Percentiles rank a stretch among this genome's conserved stretches.
phyloP scores from a whole-genome alignment of 1,140 invertebrate species.

The Conus ventricosus region DNA sequence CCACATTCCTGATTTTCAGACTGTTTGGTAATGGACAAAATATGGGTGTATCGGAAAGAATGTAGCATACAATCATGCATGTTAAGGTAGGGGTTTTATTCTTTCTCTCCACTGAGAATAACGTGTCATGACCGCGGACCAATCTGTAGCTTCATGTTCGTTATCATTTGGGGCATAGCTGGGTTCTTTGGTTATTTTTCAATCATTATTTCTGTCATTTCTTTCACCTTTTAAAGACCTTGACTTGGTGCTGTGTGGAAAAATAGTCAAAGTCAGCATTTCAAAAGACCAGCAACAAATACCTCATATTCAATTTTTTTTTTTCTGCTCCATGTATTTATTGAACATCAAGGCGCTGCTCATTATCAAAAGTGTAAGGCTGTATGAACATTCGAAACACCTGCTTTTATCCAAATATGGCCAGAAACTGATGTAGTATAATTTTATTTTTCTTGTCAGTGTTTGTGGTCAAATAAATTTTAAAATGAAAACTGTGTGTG shows the following conservation, averaged over 20 bases:
- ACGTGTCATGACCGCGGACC: neutral
- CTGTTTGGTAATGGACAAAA: neutral
- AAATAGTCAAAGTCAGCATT: neutral
- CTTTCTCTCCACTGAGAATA: neutral
- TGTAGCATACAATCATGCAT: neutral
- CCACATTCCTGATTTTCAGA: neutral
- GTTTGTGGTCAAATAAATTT: constrained; percentile 26
- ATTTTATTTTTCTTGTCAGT: constrained; percentile 31
- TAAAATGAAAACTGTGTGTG: neutral
- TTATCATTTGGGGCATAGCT: neutral
- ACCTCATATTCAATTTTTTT: neutral
- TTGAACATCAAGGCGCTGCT: constrained; percentile 2
- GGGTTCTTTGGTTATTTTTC: neutral
- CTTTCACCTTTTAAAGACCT: neutral
- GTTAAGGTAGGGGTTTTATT: neutral
- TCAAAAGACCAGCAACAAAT: constrained; percentile 7
- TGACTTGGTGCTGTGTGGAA: constrained; percentile 16
- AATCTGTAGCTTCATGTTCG: neutral
- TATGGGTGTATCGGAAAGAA: neutral
- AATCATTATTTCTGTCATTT: neutral
- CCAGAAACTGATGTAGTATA: constrained; percentile 30
- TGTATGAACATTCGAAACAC: constrained; percentile 41
- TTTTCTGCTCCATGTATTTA: neutral
- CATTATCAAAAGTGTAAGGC: constrained; percentile 21
- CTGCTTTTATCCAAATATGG: constrained; percentile 28